Conservation (phyloP, 2,113 vertebrate genomes). For the Aspiorhynchus laticeps region DNA sequence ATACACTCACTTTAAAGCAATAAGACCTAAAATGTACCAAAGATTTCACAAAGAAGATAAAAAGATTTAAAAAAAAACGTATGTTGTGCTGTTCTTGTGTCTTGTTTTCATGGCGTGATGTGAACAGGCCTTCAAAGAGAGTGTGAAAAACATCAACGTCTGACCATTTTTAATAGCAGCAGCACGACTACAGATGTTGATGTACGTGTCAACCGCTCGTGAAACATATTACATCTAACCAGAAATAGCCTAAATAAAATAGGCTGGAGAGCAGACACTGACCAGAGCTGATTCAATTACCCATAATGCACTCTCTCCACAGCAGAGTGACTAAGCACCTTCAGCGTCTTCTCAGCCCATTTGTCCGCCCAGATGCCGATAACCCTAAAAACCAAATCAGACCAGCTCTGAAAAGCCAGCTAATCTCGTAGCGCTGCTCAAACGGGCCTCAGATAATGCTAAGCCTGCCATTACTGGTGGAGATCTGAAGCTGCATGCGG, state of each 20-base stretch:
- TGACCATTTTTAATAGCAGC: not conserved
- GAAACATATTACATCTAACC: not conserved
- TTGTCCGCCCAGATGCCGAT: not conserved
- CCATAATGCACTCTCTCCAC: not conserved
- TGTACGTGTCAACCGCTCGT: not conserved
- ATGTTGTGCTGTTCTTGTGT: not conserved
- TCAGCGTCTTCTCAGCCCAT: not conserved
- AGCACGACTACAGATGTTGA: not conserved
- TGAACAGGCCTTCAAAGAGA: not conserved
- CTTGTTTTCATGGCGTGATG: not conserved
- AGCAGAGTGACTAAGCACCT: not conserved
- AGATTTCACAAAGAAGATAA: not conserved
- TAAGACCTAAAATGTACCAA: not conserved
- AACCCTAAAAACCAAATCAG: not conserved
- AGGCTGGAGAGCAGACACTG: not conserved
- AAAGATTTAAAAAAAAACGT: not conserved
- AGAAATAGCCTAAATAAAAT: constrained; percentile 17
- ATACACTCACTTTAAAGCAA: not conserved
- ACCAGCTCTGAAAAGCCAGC: not conserved
- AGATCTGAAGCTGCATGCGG: not conserved
- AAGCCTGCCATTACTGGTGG: not conserved
- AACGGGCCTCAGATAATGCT: constrained; percentile 20
- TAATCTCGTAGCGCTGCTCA: not conserved
- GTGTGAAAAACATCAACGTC: not conserved
- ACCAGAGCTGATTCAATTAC: not conserved